Base-by-base conservation (phyloP, 2,888 invertebrate genomes). In the Pardosa pseudoannulata region DNA sequence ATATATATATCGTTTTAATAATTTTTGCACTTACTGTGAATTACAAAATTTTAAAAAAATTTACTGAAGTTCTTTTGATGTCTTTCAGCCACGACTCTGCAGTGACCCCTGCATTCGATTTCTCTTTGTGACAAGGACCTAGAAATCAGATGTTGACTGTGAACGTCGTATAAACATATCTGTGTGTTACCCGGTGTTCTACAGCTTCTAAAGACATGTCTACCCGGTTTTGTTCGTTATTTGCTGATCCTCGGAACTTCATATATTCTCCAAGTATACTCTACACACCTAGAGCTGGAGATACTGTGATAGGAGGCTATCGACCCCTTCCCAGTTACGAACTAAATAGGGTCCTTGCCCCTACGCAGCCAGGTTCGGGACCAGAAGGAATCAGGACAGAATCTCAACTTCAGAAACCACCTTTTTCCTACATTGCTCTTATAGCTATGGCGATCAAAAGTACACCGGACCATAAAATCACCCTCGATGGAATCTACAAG, bases 401-500 rank as follows among this genome's bases (percentile, higher is more conserved):
- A 6, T 79, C 85, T 13, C 79, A 78, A 0, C 88, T 83, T 0
- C 89, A 89, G 81, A 89, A 89, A 73, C 89, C 89, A 2, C 89
- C 89, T 1, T 89, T 91, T 88, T 91, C 91, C 0, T 92, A 92
- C 89, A 92, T 92, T 32, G 92, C 92, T 0, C 90, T 92, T 9
- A 92, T 92, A 32, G 92, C 92, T 36, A 92, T 92, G 92, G 92
- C 92, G 3, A 91, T 92, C 82, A 91, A 92, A 81, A 91, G 90
- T 80, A 91, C 91, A 0, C 92, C 92, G 3, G 92, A 92, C 78
- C 90, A 91, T 81, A 91, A 91, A 89, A 91, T 92, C 70, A 92
- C 92, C 2, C 89, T 92, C 67, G 92, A 92, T 88, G 92, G 92
- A 36, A 92, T 92, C 79, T 92, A 92, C 88, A 91, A 92, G 88